These are phyloP conservation scores for Heliconius erato DNA, from an alignment of 2,888 invertebrate genomes.

Conservation along the genomic window DNA sequence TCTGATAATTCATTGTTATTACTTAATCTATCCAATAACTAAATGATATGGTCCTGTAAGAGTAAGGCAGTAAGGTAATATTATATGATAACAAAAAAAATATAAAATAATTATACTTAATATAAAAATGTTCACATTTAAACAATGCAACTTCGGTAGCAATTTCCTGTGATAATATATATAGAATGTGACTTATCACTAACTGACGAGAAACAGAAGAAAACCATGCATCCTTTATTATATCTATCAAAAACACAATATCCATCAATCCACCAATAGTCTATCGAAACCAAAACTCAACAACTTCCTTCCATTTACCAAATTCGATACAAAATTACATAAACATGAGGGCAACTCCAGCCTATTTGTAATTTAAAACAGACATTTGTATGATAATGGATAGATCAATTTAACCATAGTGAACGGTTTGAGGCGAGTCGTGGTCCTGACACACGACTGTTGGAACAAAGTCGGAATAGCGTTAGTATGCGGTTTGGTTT, in stretches of 20 bases:
- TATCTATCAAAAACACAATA: neutral
- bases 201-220: no score
- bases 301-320: neutral
- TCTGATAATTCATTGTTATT: no score
- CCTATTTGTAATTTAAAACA: conserved; percentile 2
- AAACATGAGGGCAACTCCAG: conserved; percentile 2
- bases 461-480: neutral
- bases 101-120: no score
- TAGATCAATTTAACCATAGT: neutral
- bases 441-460: neutral
- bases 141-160: no score
- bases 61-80: no score
- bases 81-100: no score
- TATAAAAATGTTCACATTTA: no score
- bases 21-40: no score
- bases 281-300: neutral
- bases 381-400: conserved; percentile 16
- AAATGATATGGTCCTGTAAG: no score
- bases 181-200: no score
- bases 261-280: neutral
- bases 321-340: neutral
- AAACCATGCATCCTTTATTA: neutral
- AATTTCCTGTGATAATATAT: no score
- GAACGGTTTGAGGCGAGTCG: neutral
- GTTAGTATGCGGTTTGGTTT: neutral